Base-by-base conservation (phyloP, 2,888 invertebrate species). In the Cremastinae sp. region DNA sequence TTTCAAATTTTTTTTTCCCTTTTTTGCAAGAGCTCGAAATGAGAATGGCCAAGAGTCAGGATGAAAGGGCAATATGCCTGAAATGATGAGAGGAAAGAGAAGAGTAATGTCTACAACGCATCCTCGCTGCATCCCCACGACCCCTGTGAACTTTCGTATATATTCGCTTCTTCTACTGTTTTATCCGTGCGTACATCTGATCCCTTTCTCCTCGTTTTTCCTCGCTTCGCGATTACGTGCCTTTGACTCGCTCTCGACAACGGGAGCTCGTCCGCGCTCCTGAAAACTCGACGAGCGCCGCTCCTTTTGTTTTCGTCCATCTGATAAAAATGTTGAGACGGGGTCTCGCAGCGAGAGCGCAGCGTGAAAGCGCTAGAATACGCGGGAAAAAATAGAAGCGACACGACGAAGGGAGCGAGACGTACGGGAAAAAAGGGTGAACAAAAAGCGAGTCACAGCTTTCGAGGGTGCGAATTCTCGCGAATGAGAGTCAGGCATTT, bases 281-380 rank as follows among this genome's bases (percentile, higher is more conserved):
- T 64, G 64, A 55, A 70, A 64, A 75, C 59, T 62, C 64, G 51
- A 12, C 35, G 45, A 51, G 28, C 14, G 39, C 10, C 14, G 49
- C 10, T 68, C 47, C 74, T 74, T 74, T 74, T 74, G 74, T 74
- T 68, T 74, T 61, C 62, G 47, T 39, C 61, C 74, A 74, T 74
- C 68, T 68, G 74, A 74, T 68, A 74, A 70, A 47, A 70, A 45
- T 58, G 53, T 58, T 51, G 39, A 37, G 56, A 56, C 22, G 53
- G 45, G 2, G n/a, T 14, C n/a, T 14, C 28, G 4, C 12, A n/a
- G 28, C 10, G 47, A 39, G 64, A 22, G 12, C 18, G 35, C 2
- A 28, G 10, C 18, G 45, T 55, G 56, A 45, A 37, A 41, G 41
- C 9, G 2, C 1, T 4, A 12, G 47, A 1, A 18, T 47, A 18